Conservation (phyloP, 2,113 vertebrate genomes). For the Petromus typicus region DNA sequence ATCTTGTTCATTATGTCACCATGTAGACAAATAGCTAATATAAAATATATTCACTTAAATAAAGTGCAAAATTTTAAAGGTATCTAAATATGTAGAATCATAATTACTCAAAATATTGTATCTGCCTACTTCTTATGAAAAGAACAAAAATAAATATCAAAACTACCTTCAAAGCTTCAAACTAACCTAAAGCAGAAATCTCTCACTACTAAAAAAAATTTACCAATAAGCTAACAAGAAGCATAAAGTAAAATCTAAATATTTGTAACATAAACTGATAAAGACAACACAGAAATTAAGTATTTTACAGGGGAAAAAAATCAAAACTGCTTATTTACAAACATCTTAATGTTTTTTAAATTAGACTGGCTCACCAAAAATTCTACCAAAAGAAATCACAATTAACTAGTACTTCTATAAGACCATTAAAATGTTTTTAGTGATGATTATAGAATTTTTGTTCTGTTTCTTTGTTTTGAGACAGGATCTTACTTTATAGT, state of each 20-base stretch:
- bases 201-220: conserved; percentile 11
- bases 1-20: background rate
- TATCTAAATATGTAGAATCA: background rate
- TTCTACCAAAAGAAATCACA: conserved; percentile 10
- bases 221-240: conserved; percentile 5
- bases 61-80: conserved; percentile 7
- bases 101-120: background rate
- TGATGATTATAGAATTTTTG: background rate
- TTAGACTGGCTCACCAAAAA: background rate
- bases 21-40: conserved; percentile 2
- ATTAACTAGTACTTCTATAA: conserved; percentile 12
- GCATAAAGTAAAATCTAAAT: conserved; percentile 35
- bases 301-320: conserved; percentile 34
- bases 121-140: background rate
- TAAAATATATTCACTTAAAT: conserved; percentile 47
- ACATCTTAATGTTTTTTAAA: conserved; percentile 14
- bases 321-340: conserved; percentile 41
- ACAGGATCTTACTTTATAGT: too few species aligned
- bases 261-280: conserved; percentile 14
- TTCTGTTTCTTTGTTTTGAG: too few species aligned
- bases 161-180: background rate
- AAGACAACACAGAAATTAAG: conserved; percentile 9
- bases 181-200: background rate
- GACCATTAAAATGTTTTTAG: conserved; percentile 37
- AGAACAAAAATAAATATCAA: conserved; percentile 13